Base-by-base conservation (phyloP, 2,113 vertebrate species). In the Gasterosteus nipponicus region DNA sequence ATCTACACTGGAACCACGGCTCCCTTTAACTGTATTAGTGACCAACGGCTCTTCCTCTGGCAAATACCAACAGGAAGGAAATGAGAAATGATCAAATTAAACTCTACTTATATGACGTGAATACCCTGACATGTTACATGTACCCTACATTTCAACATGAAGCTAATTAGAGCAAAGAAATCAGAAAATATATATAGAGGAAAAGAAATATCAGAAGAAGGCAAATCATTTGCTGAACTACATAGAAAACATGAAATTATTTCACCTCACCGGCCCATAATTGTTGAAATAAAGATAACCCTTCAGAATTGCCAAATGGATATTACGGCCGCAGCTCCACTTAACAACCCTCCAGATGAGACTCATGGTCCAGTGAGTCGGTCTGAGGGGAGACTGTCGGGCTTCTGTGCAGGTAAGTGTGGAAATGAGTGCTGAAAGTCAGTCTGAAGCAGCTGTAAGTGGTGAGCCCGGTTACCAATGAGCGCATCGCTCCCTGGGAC, bases 401-500 rank as follows among this genome's bases (percentile, higher is more conserved):
- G 62, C 56, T 22, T 64, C 58, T 60, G 7, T 61, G 51, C 31
- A 10, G 67, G 41, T 61, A 44, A 69, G 76, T 49, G 73, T 70
- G 44, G 58, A 75, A 73, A 18, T 60, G 59, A 75, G 78, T n/a
- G 33, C 33, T 31, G 38, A 78, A 22, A 79, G 54, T 61, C 49
- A 22, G 60, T 51, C 64, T 42, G 63, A 70, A 83, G 82, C 79
- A 61, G 72, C 71, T 77, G 75, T 33, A 60, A 83, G 75, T 69
- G 76, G 39, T 66, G 64, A 86, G 63, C 66, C 60, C 69, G 67
- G 67, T 84, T 58, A 78, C 68, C 62, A 76, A 42, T 81, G 80
- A 82, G 86, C 72, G 85, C 58, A 35, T 76, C 26, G 64, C 84
- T 78, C 80, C 69, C 51, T 60, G 73, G 78, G 73, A 74, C 7